Evolutionary conservation across 2,888 invertebrate species (phyloP), one percentile per base, ranked within the genome.

Genomic region (Pollenia amentaria): DNA sequence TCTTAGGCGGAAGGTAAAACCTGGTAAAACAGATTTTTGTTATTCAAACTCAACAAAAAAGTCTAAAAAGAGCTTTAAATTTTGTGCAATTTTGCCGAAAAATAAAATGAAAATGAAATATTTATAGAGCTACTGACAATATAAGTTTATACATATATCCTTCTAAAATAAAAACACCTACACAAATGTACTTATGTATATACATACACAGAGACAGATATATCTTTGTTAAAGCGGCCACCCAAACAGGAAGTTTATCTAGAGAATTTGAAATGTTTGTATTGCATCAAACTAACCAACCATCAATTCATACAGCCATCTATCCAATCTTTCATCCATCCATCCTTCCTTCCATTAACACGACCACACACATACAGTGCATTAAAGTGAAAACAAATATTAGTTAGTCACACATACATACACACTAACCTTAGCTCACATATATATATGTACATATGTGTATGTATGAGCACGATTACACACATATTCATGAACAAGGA

Each of bases 241-340:
- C 80, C 57, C 76, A 84, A 72, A 80, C 84, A 84, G 84, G 80
- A 84, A 80, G 80, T 87, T 81, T 77, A 81, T 62, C 67, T 62
- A 72, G 70, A 84, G 46, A 73, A 77, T 78, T 80, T 86, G 38
- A 77, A 87, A 87, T 84, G 77, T 77, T 82, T 84, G 70, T 40
- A 75, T 73, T 78, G 73, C 84, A 79, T 73, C 78, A 38, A 65
- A 70, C 75, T 62, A 51, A 75, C 76, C 60, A 69, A 53, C 16
- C 69, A 44, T 69, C 67, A 82, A 69, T 67, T 69, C 14, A 21
- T 67, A 38, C 48, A 73, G 51, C 14, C 64, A 78, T 38, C 48
- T 48, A 70, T 42, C 55, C 38, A 64, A 42, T 53, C 69, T 40
- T 40, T 53, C 73, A 51, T 38, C 16, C 12, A 57, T 18, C 7